Evolutionary conservation across 2,797 vertebrate genomes (phyloP).

Genomic region (Anolis apletophallus): DNA sequence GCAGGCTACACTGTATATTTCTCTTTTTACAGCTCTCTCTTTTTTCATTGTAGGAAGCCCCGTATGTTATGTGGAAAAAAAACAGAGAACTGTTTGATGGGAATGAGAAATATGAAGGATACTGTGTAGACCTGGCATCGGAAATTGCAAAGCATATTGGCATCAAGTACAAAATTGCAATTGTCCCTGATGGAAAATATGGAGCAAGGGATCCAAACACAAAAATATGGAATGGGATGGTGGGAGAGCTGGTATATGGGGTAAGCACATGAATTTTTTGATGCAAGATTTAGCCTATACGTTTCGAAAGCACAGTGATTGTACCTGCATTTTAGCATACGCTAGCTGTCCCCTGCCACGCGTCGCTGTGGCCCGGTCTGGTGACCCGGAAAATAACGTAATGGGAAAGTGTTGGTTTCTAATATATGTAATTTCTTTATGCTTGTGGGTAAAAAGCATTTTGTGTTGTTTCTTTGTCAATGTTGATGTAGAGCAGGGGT

Average conservation of each 20-base stretch:
- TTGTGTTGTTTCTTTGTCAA: too few relatives aligned
- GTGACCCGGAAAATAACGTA: too few relatives aligned
- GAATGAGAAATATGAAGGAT: slow-evolving; percentile 97
- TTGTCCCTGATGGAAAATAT: slow-evolving; percentile 98
- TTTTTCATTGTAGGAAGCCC: slow-evolving; percentile 94
- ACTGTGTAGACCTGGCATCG: slow-evolving; percentile 98
- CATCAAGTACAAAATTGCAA: slow-evolving; percentile 99
- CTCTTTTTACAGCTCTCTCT: slow-evolving; percentile 83
- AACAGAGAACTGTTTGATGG: slow-evolving; percentile 98
- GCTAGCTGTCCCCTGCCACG: too few relatives aligned
- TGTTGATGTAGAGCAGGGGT: too few relatives aligned
- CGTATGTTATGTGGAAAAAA: slow-evolving; percentile 99
- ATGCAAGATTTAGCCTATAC: slow-evolving; percentile 65
- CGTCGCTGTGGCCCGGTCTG: too few relatives aligned
- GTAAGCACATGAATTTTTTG: slow-evolving; percentile 85
- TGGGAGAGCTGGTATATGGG: slow-evolving; percentile 99
- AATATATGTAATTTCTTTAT: too few relatives aligned
- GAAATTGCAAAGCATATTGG: slow-evolving; percentile 99
- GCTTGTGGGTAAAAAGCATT: too few relatives aligned
- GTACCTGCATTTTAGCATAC: background rate
- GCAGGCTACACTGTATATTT: slow-evolving; percentile 64
- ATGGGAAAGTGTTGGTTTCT: too few relatives aligned
- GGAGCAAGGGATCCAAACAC: slow-evolving; percentile 98
- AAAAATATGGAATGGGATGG: slow-evolving; percentile 99
- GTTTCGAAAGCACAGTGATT: slow-evolving; percentile 49